Evolutionary conservation across 2,113 vertebrate genomes (phyloP), one percentile per base, ranked within the genome.

Genomic region (Semicossyphus pulcher): DNA sequence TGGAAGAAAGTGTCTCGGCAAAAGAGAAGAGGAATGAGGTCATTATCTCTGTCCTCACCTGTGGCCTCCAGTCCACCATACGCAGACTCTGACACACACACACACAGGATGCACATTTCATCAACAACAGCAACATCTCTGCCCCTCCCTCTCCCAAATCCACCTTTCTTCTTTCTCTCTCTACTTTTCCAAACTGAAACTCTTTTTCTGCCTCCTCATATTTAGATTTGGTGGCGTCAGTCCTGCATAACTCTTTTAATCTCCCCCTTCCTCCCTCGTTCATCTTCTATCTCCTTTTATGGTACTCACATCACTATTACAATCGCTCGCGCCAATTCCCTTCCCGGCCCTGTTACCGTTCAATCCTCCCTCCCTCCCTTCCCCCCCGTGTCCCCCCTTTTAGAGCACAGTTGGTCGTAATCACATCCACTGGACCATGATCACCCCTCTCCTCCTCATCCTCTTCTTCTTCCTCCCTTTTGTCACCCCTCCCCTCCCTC

Each of bases 21-120:
- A 87, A 86, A 77, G 82, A 85, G 84, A 92, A 92, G 91, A 92
- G 78, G 79, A 86, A 92, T 91, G 89, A 90, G 91, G 91, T 92
- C 91, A 90, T 92, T 91, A 90, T 88, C 77, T 88, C 56, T 80
- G 84, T 87, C 80, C 88, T 90, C 89, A 92, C 91, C 89, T 90
- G 91, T 91, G 85, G 88, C 88, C 89, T 76, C 76, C 28, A 70
- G 64, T 81, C 36, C 34, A 77, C 80, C 16, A 47, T 34, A 31
- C 41, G 28, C 32, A 61, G n/a, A 60, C 58, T 49, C 36, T 51
- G 20, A 21, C 26, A 44, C 42, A 47, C 26, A 42, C 5, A 68
- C 52, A 76, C 72, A 66, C 84, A 77, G 54, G 49, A 41, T 62
- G 65, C 83, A 65, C 81, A 81, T 88, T 80, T 81, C 71, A 80